These are phyloP conservation scores for Caenorhabditis briggsae DNA, from an alignment of 1,140 invertebrate genomes.

Conservation along the genomic window DNA sequence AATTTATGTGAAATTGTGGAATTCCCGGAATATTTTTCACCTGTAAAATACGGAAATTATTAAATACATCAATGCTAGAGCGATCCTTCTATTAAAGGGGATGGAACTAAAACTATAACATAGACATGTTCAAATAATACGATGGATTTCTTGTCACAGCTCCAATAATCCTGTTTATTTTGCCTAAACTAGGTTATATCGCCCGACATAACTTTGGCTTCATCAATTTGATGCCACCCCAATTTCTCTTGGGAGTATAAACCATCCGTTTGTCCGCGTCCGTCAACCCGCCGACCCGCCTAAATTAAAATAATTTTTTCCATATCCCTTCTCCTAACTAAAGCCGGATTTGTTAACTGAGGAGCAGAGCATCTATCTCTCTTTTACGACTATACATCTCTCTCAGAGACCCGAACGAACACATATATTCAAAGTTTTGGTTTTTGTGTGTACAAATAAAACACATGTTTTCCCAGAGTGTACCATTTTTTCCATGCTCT, in stretches of 20 bases:
- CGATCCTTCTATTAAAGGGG: too few species aligned
- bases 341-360: constrained; percentile 11
- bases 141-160: too few species aligned
- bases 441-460: not conserved
- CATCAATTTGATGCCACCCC: not conserved
- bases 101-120: too few species aligned
- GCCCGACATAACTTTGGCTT: not conserved
- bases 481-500: not conserved
- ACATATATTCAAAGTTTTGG: not conserved
- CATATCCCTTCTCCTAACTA: not conserved
- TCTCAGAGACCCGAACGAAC: not conserved
- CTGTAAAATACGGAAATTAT: too few species aligned
- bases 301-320: constrained; percentile 41
- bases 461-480: not conserved
- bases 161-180: too few species aligned
- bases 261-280: too few species aligned
- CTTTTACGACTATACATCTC: not conserved
- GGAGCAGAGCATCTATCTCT: not conserved
- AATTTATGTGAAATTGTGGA: too few species aligned
- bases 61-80: too few species aligned
- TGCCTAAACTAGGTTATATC: too few species aligned
- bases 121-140: too few species aligned
- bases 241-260: too few species aligned
- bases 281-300: not conserved
- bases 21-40: too few species aligned